These are phyloP conservation scores for Nomada lathburiana DNA, from an alignment of 2,888 invertebrate species.

Conservation along the genomic window DNA sequence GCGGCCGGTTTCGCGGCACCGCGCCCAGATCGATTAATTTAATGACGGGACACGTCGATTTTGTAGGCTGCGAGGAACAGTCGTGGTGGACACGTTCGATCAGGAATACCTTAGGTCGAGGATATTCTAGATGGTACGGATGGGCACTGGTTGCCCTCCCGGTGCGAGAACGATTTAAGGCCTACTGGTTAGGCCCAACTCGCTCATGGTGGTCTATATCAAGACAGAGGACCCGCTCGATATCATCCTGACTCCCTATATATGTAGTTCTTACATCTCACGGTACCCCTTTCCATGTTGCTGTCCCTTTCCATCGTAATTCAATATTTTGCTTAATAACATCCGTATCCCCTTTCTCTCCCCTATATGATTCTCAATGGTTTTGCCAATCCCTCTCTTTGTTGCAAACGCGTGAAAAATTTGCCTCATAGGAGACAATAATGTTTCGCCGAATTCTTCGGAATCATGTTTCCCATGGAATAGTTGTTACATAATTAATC, in stretches of 20 bases:
- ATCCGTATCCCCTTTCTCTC: conserved; percentile 27
- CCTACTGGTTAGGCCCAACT: conserved; percentile 77
- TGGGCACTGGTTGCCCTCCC: conserved; percentile 78
- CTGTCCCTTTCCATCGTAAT: conserved; percentile 47
- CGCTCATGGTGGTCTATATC: conserved; percentile 80
- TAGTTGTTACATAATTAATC: conserved; percentile 33
- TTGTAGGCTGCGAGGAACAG: conserved; percentile 49
- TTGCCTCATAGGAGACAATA: background rate
- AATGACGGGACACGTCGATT: conserved; percentile 59
- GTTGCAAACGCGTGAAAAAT: background rate
- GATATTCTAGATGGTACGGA: conserved; percentile 79
- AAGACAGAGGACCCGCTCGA: conserved; percentile 76
- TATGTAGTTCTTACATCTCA: conserved; percentile 61
- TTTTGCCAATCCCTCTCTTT: background rate
- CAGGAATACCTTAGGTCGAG: conserved; percentile 73
- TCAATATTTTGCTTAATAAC: conserved; percentile 58
- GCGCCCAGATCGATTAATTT: conserved; percentile 56
- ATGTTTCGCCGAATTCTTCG: conserved; percentile 20
- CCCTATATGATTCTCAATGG: background rate
- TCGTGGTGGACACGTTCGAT: conserved; percentile 72
- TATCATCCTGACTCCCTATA: conserved; percentile 66
- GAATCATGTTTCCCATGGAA: conserved; percentile 31
- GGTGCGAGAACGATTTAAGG: conserved; percentile 82
- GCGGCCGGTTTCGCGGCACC: conserved; percentile 31
- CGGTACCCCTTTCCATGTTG: conserved; percentile 35